These are phyloP conservation scores for Argynnis bischoffii DNA, from an alignment of 2,888 invertebrate species.

Conservation along the genomic window DNA sequence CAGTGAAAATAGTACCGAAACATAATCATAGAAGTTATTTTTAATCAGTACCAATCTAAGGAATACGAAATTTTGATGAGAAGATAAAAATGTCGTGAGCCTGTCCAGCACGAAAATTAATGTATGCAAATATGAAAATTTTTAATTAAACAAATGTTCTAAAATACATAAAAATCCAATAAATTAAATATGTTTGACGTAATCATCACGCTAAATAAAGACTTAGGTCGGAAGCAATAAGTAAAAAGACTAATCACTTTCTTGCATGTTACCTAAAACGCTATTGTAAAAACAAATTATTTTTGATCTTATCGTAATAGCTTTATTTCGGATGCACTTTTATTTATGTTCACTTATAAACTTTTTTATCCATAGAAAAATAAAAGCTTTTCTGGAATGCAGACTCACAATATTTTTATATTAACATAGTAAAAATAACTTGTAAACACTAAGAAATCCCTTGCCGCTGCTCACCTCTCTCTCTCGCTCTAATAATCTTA, in stretches of 20 bases:
- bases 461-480: too few species aligned
- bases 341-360: not conserved
- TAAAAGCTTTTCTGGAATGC: too few species aligned
- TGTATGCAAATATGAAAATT: not conserved
- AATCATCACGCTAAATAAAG: conserved; percentile 8
- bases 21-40: too few species aligned
- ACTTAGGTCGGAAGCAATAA: conserved; percentile 15
- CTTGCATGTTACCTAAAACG: conserved; percentile 33
- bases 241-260: conserved; percentile 29
- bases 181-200: not conserved
- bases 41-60: too few species aligned
- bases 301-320: not conserved
- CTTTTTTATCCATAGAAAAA: not conserved
- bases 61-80: too few species aligned
- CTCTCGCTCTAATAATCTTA: too few species aligned
- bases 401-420: too few species aligned
- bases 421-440: too few species aligned
- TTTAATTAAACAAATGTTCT: not conserved
- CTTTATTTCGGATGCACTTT: conserved; percentile 8
- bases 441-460: too few species aligned
- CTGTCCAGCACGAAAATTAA: too few species aligned
- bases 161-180: not conserved
- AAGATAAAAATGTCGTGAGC: too few species aligned
- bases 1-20: too few species aligned
- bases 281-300: conserved; percentile 14